Conservation (phyloP, 2,797 vertebrate species). For the Intellagama lesueurii region DNA sequence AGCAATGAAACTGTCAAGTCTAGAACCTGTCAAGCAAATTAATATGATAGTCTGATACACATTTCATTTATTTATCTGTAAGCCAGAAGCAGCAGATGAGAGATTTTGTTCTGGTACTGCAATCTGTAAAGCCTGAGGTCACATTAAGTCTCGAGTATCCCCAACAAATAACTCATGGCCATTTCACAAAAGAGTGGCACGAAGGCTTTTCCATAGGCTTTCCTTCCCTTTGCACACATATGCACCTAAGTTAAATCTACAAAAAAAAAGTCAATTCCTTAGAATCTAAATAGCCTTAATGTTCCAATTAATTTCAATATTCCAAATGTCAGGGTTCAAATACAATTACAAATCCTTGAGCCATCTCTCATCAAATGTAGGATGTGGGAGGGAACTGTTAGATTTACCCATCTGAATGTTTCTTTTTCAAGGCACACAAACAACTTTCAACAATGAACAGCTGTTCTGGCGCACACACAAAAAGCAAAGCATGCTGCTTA, state of each 20-base stretch:
- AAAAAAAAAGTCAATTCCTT: not conserved
- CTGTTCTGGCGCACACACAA: no score
- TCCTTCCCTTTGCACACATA: not conserved
- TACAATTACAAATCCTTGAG: not conserved
- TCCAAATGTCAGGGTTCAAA: not conserved
- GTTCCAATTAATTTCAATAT: conserved; percentile 6
- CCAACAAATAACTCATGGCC: not conserved
- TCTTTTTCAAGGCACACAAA: no score
- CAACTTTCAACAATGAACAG: no score
- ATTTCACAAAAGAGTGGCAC: not conserved
- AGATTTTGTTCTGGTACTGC: not conserved
- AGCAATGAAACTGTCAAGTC: no score
- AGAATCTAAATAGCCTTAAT: not conserved
- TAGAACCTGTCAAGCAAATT: not conserved
- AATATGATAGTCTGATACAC: no score
- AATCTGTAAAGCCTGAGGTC: not conserved
- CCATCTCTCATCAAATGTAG: not conserved
- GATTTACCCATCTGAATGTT: not conserved
- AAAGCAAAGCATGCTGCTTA: no score
- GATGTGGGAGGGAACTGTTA: not conserved
- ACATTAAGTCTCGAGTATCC: not conserved
- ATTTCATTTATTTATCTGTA: not conserved
- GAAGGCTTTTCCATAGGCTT: not conserved
- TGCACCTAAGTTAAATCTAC: not conserved
- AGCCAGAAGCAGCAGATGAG: not conserved